phyloP scores from a whole-genome alignment of 2,888 invertebrate genomes.

The Eupithecia vulgata region DNA sequence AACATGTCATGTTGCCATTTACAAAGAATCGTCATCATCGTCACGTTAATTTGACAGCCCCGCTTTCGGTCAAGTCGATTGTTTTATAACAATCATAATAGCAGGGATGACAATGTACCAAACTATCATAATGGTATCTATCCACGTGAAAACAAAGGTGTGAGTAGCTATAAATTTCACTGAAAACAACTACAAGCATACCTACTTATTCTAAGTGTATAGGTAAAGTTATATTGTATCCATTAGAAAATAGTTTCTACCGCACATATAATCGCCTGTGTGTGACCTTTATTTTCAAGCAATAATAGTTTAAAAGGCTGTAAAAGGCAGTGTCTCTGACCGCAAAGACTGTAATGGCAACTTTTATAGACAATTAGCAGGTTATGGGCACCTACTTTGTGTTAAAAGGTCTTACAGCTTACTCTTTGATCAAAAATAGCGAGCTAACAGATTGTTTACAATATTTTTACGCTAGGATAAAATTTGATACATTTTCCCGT shows the following conservation, averaged over 20 bases:
- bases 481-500: neutral
- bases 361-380: slow-evolving; percentile 73
- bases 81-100: too few species aligned
- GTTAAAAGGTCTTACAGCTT: slow-evolving; percentile 16
- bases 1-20: too few species aligned
- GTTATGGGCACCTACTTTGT: slow-evolving; percentile 58
- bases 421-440: slow-evolving; percentile 12
- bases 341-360: slow-evolving; percentile 71
- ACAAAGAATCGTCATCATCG: too few species aligned
- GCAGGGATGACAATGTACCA: too few species aligned
- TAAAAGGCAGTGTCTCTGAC: slow-evolving; percentile 58
- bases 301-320: slow-evolving; percentile 25
- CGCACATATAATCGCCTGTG: slow-evolving; percentile 1
- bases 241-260: neutral
- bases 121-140: too few species aligned
- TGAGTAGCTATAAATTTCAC: too few species aligned
- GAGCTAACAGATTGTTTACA: neutral
- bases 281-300: slow-evolving; percentile 16
- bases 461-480: neutral
- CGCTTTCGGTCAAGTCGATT: too few species aligned
- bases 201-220: neutral
- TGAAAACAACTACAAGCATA: too few species aligned
- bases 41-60: too few species aligned
- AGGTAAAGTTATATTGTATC: neutral
- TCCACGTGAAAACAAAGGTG: too few species aligned